Base-by-base conservation (phyloP, 2,113 vertebrate species). In the Nothocercus nigrocapillus region DNA sequence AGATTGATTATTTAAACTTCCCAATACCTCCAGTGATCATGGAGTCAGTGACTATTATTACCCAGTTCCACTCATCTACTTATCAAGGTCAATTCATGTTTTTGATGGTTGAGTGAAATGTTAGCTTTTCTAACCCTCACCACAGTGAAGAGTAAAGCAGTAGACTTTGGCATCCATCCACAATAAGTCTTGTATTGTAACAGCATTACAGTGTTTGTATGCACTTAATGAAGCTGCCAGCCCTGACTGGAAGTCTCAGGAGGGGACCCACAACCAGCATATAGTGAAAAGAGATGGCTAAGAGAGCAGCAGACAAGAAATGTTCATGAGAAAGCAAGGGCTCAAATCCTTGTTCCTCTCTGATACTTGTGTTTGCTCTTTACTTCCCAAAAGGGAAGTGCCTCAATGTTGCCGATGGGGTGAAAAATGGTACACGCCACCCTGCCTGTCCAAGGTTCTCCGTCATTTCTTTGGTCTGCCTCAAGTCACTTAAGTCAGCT, bases 91-190 rank as follows among this genome's bases (percentile, higher is more conserved):
- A 96, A 80, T 93, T 92, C 88, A 67, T 49, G 40, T 61, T 93
- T 95, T 77, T 96, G 92, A 96, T 92, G 81, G 83, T 74, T 90
- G 92, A 95, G n/a, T 93, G 95, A 96, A 96, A 96, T 69, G 54
- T 54, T 93, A 82, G 88, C 77, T 93, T 94, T 94, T 70, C 81
- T 95, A 88, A 75, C 66, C 69, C 76, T 92, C 21, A 16, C 56
- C 74, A 11, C 68, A 90, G 79, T 36, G 73, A 94, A 90, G 75
- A 56, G 68, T 93, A 95, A 86, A 72, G 64, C 85, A 82, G 89
- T 93, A 95, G 88, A 58, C 32, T 88, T 88, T 96, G 95, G 90
- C 93, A 82, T 38, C 49, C 75, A 54, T 91, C 93, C 95, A 93
- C 82, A 85, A 42, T 89, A 91, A 94, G 44, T 80, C 66, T 89